These are phyloP conservation scores for Siderastrea siderea DNA, from an alignment of 92 coral and sea anemone species.

Conservation along the genomic window DNA sequence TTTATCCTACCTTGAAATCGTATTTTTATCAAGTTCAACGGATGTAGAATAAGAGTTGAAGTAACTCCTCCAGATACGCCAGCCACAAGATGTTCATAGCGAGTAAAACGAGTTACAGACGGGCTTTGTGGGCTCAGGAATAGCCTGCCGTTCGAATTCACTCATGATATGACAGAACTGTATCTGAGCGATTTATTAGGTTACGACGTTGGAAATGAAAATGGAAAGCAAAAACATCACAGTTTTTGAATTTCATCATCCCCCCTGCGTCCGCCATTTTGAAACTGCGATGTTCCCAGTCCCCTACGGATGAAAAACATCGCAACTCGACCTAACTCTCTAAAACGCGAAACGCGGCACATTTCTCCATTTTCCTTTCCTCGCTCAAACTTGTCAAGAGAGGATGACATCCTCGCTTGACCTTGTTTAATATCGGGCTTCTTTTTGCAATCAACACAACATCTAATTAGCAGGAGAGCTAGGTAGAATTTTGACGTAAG, in stretches of 20 bases:
- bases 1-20: slow-evolving; percentile 84
- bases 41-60: slow-evolving; percentile 89
- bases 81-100: slow-evolving; percentile 92
- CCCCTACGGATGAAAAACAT: background rate
- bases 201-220: background rate
- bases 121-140: slow-evolving; percentile 33
- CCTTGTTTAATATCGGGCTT: no score
- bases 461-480: no score
- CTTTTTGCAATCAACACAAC: no score
- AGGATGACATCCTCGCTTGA: no score
- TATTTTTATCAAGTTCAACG: slow-evolving; percentile 91
- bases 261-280: slow-evolving; percentile 18
- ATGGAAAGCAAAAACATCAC: background rate
- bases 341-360: no score
- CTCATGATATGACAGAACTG: slow-evolving; percentile 26
- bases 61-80: slow-evolving; percentile 93
- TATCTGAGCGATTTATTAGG: background rate
- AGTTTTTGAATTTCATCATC: slow-evolving; percentile 6
- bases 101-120: slow-evolving; percentile 75
- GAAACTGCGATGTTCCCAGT: background rate
- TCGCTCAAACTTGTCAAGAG: no score
- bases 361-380: no score
- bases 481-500: no score
- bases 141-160: slow-evolving; percentile 55
- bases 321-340: background rate